Base-by-base conservation (phyloP, 2,888 invertebrate species). In the Sycophila texana region DNA sequence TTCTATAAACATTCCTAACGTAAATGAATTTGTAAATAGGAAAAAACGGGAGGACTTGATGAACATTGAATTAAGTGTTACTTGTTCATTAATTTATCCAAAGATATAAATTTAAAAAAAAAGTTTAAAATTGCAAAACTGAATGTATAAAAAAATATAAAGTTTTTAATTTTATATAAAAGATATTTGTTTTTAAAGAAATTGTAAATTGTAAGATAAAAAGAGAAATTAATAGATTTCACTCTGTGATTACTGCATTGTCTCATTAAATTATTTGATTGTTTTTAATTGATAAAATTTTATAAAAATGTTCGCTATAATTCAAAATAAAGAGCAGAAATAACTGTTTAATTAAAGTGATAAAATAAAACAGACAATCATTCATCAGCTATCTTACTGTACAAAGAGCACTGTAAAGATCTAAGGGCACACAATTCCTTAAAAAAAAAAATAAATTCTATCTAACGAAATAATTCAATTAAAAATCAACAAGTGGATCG, bases 1-100 rank as follows among this genome's bases (percentile, higher is more conserved):
- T 94, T 83, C 90, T 92, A 81, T 94, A 91, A 88, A 72, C 82
- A 72, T 74, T 82, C 73, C 77, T 73, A 58, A 57, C 51, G 3
- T 22, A 72, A 55, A 51, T 22, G 2, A 72, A 66, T 51, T 72
- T 78, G 72, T 81, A 77, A 66, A 81, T 74, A 81, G 47, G 5
- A 65, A n/a, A 57, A 63, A 66, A 49, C 22, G 0, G 4, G 58
- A 57, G 49, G 63, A 58, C 49, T 58, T 39, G 30, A 63, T 71
- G 51, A 66, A 66, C 20, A 53, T 78, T 55, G 20, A 73, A 53
- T 55, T 20, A 12, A 73, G 39, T 63, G n/a, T 51, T 76, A 10
- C 1, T 39, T 63, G 55, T 16, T 68, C 39, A 39, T 51, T 16
- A 79, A 75, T 66, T 65, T 71, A 65, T 79, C 74, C 79, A 79